These are phyloP conservation scores for Pluvianellus socialis DNA, from an alignment of 2,113 vertebrate genomes.

Conservation along the genomic window DNA sequence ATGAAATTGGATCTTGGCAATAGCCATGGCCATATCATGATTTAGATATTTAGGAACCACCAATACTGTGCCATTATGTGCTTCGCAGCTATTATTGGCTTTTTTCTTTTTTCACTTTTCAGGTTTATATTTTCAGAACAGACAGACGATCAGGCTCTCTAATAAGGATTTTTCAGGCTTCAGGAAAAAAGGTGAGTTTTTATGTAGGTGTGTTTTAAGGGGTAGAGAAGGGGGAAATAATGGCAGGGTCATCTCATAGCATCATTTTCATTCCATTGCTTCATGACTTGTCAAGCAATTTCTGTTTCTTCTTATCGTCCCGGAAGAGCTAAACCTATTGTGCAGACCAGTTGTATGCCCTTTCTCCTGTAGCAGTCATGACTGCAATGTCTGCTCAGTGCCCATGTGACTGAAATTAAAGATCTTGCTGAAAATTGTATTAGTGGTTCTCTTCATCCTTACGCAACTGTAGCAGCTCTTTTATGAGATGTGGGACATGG, in stretches of 20 bases:
- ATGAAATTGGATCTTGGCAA: not conserved
- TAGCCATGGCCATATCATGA: not conserved
- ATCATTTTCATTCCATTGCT: not conserved
- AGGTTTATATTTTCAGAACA: conserved; percentile 97
- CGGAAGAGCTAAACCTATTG: not conserved
- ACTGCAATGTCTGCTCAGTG: not conserved
- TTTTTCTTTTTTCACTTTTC: conserved; percentile 7
- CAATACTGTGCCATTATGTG: not conserved
- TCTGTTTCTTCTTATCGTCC: not conserved
- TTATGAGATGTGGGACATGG: not conserved
- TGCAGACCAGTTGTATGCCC: not conserved
- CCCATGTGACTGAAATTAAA: not conserved
- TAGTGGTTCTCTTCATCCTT: not conserved
- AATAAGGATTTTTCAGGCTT: conserved; percentile 91
- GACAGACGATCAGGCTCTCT: conserved; percentile 84
- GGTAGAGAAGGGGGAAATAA: not conserved
- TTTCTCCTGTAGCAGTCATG: not conserved
- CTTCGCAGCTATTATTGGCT: not conserved
- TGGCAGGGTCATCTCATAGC: not conserved
- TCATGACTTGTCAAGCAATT: not conserved
- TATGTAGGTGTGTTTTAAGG: not conserved
- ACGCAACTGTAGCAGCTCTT: not conserved
- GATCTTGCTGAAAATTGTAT: not conserved
- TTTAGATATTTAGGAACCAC: not conserved
- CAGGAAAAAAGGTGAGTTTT: conserved; percentile 92